Base-by-base conservation (phyloP, 2,888 invertebrate species). In the Gymnocheta viridis region DNA sequence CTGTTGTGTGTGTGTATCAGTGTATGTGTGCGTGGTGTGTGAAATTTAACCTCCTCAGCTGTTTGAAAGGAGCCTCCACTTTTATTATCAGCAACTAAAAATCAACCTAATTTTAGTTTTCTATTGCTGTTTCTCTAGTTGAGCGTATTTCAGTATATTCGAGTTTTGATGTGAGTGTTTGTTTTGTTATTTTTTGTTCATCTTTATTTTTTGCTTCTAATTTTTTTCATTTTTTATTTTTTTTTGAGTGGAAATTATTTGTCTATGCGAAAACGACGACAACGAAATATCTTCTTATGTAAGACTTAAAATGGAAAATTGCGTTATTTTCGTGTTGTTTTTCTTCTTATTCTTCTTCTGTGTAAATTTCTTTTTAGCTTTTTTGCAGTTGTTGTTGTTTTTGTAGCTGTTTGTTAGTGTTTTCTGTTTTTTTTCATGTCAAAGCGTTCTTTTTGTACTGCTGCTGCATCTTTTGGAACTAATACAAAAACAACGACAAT, bases 221-320 rank as follows among this genome's bases (percentile, higher is more conserved):
- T 69, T 60, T 41, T 51, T 41, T 14, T 70, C 7, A 12, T 17
- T 47, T 32, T 24, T 24, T 66, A 14, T 41, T 14, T 22, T 62
- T 12, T 27, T 79, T 79, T 72, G 44, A 69, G 74, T 82, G 54
- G 74, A 70, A 76, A 76, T 56, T 62, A 64, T 82, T 82, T 82
- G 69, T 82, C 81, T 76, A 69, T 82, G 81, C 47, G 69, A 76
- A 81, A 72, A 79, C 62, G 72, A 70, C 70, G 54, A 72, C 47
- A 70, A 74, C 77, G 70, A 81, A 81, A 77, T 73, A 80, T 84
- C 76, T 77, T 84, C 84, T 84, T 84, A 84, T 84, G 84, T 84
- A 84, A 84, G 84, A 80, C 47, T 54, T 67, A 19, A 67, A 80
- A 80, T 73, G 77, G 76, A 81, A 84, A 81, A 84, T 81, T 84